A percentile compares a stretch with the other conserved stretches of the same genome.
phyloP scores from a whole-genome alignment of 2,113 vertebrate species.

The Trichechus manatus region DNA sequence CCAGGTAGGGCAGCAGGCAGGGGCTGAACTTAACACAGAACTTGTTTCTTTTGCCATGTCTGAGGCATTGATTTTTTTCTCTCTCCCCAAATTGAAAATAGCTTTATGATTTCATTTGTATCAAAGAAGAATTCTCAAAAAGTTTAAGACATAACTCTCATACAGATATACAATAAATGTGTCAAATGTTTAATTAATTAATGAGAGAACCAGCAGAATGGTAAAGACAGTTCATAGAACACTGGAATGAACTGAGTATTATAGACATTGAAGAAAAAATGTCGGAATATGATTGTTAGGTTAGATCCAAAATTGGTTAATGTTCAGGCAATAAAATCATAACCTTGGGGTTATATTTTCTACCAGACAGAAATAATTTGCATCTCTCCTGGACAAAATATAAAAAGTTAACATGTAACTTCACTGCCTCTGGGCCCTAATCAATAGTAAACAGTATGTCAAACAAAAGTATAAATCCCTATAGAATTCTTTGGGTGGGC shows the following conservation, averaged over 20 bases:
- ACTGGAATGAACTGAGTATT: constrained; percentile 1
- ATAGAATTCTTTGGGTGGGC: not conserved
- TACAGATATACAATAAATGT: constrained; percentile 19
- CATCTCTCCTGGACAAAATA: not conserved
- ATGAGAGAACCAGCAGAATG: constrained; percentile 35
- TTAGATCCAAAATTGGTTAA: constrained; percentile 38
- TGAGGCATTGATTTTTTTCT: not conserved
- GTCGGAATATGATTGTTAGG: not conserved
- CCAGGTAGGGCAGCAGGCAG: not conserved
- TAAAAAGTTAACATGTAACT: not conserved
- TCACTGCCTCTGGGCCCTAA: constrained; percentile 7
- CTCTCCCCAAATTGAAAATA: not conserved
- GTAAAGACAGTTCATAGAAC: not conserved
- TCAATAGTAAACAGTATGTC: not conserved
- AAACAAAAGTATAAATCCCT: not conserved
- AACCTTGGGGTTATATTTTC: constrained; percentile 17
- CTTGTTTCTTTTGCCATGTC: not conserved
- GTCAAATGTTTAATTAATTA: constrained; percentile 51
- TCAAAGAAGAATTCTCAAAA: constrained; percentile 52
- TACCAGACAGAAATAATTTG: constrained; percentile 25
- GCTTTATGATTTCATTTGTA: constrained; percentile 44
- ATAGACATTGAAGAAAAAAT: constrained; percentile 10
- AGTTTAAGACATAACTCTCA: constrained; percentile 23
- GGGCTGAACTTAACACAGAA: not conserved
- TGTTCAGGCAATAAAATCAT: not conserved